Evolutionary conservation across 2,888 invertebrate species (phyloP).

Genomic region (Halictus quadricinctus): DNA sequence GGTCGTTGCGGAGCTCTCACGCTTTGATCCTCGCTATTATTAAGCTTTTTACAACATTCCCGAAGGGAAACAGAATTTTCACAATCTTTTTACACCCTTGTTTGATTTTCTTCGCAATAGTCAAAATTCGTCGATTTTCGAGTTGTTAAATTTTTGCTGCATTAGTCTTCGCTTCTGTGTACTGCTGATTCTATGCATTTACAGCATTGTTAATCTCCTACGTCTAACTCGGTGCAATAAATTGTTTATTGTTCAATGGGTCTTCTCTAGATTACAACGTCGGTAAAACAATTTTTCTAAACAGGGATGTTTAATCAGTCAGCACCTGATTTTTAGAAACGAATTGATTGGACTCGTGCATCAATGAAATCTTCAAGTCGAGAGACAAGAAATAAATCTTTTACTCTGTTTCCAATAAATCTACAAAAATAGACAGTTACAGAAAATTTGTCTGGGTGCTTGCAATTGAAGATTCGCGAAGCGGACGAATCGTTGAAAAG

Average conservation of each 20-base stretch:
- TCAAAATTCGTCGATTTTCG: neutral
- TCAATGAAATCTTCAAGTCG: neutral
- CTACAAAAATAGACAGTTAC: neutral
- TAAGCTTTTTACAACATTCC: neutral
- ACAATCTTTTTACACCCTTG: neutral
- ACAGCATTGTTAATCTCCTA: too few species aligned
- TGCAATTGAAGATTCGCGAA: constrained; percentile 23
- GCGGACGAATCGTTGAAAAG: neutral
- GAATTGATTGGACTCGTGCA: too few species aligned
- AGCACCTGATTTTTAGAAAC: too few species aligned
- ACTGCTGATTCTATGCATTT: too few species aligned
- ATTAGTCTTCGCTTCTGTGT: too few species aligned
- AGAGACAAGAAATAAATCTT: neutral
- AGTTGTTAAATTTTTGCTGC: neutral
- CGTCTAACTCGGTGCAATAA: too few species aligned
- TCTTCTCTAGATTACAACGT: too few species aligned
- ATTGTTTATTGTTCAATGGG: too few species aligned
- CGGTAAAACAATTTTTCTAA: too few species aligned
- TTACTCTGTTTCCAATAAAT: neutral
- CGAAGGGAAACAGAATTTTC: neutral
- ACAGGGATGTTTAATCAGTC: too few species aligned
- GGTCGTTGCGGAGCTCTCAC: neutral
- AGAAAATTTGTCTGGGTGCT: neutral
- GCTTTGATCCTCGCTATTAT: neutral
- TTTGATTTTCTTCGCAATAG: neutral